Evolutionary conservation across 2,113 vertebrate genomes (phyloP).

Genomic region (Pao palembangensis): DNA sequence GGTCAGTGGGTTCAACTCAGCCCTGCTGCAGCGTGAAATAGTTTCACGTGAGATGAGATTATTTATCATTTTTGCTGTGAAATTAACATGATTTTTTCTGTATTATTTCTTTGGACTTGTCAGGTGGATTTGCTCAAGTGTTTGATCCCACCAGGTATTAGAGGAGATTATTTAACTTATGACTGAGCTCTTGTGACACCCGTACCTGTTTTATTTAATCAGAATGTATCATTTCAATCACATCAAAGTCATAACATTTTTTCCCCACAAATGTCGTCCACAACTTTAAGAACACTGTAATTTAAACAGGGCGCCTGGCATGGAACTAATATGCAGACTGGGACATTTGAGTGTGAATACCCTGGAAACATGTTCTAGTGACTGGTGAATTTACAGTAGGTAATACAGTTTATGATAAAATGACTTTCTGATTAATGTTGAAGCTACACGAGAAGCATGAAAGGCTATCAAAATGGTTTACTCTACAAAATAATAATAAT

Average conservation of each 20-base stretch:
- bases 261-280: constrained; percentile 6
- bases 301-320: constrained; percentile 27
- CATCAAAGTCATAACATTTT: constrained; percentile 25
- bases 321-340: constrained; percentile 30
- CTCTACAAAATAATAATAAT: constrained; percentile 78
- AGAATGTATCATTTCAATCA: constrained; percentile 35
- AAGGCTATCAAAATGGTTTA: constrained; percentile 81
- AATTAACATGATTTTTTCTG: constrained; percentile 21
- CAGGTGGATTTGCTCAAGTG: constrained; percentile 55
- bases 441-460: constrained; percentile 84
- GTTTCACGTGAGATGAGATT: constrained; percentile 70
- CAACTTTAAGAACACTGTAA: constrained; percentile 29
- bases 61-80: constrained; percentile 78
- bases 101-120: constrained; percentile 35
- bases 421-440: constrained; percentile 75
- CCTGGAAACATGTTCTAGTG: constrained; percentile 48
- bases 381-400: constrained; percentile 52
- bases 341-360: constrained; percentile 38
- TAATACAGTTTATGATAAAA: constrained; percentile 59
- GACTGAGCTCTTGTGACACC: constrained; percentile 57
- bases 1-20: constrained; percentile 38
- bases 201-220: constrained; percentile 49
- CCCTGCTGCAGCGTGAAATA: constrained; percentile 19
- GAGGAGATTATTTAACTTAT: constrained; percentile 52
- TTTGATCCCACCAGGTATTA: constrained; percentile 53